phyloP scores from a whole-genome alignment of 2,888 invertebrate species.

The Chymomyza procnemis region DNA sequence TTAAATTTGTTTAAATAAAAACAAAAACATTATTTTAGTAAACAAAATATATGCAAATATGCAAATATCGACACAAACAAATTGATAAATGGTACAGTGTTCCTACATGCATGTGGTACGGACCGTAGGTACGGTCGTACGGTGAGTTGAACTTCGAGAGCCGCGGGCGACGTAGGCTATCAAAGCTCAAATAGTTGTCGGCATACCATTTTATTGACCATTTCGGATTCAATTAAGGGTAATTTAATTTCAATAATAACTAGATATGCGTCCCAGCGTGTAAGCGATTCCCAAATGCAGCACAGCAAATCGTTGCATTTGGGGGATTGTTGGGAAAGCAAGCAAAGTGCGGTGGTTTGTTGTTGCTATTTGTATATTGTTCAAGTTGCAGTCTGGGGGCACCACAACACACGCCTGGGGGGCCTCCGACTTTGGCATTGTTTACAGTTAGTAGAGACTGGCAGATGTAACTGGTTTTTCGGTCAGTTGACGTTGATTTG shows the following conservation, averaged over 20 bases:
- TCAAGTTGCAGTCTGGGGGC: not conserved
- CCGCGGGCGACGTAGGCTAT: conserved; percentile 37
- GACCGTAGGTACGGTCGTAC: no score
- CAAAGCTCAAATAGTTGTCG: conserved; percentile 66
- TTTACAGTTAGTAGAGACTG: conserved; percentile 30
- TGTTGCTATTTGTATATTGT: not conserved
- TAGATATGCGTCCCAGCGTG: conserved; percentile 43
- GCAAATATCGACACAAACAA: conserved; percentile 39
- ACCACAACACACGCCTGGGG: not conserved
- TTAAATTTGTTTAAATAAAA: conserved; percentile 57
- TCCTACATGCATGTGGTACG: conserved; percentile 44
- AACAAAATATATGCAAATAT: conserved; percentile 53
- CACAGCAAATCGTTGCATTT: conserved; percentile 1
- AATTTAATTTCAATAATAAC: conserved; percentile 73
- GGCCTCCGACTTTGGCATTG: conserved; percentile 16
- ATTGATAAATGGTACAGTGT: conserved; percentile 23
- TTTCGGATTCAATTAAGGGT: conserved; percentile 71
- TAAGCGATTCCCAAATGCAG: conserved; percentile 2
- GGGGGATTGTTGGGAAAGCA: not conserved
- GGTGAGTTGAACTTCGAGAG: not conserved
- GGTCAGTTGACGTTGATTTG: conserved; percentile 39
- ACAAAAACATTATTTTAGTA: conserved; percentile 26
- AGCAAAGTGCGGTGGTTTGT: not conserved
- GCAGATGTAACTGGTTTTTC: conserved; percentile 32
- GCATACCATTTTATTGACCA: conserved; percentile 72